Evolutionary conservation across 2,888 invertebrate genomes (phyloP).

Genomic region (Nasonia oneida): DNA sequence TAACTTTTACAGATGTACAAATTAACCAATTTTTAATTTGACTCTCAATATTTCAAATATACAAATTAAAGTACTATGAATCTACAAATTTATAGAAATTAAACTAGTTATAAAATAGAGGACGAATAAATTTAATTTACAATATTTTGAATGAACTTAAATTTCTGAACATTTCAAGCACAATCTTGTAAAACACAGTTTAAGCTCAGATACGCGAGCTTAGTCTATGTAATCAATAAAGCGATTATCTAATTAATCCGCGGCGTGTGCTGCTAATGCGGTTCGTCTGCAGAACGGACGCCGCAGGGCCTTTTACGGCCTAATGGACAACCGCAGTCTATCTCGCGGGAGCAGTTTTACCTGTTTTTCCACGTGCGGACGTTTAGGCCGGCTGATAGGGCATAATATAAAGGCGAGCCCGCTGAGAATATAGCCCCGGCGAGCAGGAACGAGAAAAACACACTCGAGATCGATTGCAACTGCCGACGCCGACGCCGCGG

Average conservation of each 20-base stretch:
- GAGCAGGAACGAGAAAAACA: conserved; percentile 22
- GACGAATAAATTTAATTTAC: too few relatives aligned
- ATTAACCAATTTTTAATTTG: too few relatives aligned
- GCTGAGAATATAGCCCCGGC: conserved; percentile 30
- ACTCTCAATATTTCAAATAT: too few relatives aligned
- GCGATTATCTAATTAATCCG: conserved; percentile 48
- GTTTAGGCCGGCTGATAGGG: conserved; percentile 8
- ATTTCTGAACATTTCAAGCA: too few relatives aligned
- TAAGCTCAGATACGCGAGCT: background rate
- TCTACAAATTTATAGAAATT: too few relatives aligned
- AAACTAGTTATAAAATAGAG: too few relatives aligned
- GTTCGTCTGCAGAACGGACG: background rate
- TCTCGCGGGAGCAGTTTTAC: conserved; percentile 49
- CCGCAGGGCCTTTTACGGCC: conserved; percentile 38
- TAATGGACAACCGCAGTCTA: conserved; percentile 29
- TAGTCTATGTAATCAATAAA: conserved; percentile 24
- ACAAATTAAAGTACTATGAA: too few relatives aligned
- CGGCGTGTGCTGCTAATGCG: background rate
- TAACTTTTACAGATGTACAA: too few relatives aligned
- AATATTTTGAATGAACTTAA: too few relatives aligned
- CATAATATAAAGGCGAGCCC: conserved; percentile 26
- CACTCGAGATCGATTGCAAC: conserved; percentile 27
- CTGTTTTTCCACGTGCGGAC: conserved; percentile 35
- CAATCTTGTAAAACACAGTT: background rate
- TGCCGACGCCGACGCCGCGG: background rate